These are phyloP conservation scores for Pangasius mekongensis DNA, from an alignment of 2,797 vertebrate species.

Conservation along the genomic window DNA sequence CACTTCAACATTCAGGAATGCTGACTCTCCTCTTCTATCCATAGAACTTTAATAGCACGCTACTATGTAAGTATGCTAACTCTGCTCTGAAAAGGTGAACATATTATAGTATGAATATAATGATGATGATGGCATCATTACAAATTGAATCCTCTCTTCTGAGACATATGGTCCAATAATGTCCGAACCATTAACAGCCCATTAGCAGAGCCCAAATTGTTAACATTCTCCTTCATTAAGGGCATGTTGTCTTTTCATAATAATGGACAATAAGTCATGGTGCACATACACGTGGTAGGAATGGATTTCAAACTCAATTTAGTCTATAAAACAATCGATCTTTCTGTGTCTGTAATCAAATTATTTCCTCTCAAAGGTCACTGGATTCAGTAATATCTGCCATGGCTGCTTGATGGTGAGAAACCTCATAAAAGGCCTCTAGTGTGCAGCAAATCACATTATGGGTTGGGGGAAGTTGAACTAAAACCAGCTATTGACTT, in stretches of 20 bases:
- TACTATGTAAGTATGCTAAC: not conserved
- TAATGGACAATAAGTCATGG: conserved; percentile 50
- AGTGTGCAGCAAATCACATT: conserved; percentile 66
- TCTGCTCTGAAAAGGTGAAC: not conserved
- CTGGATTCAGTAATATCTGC: conserved; percentile 60
- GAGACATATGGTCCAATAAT: conserved; percentile 35
- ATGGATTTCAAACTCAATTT: conserved; percentile 59
- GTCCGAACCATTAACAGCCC: conserved; percentile 50
- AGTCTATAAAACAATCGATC: conserved; percentile 51
- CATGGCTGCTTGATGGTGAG: conserved; percentile 44
- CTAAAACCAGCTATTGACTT: conserved; percentile 62
- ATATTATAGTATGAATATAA: conserved; percentile 1
- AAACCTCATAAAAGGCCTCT: conserved; percentile 53
- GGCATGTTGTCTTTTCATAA: conserved; percentile 38
- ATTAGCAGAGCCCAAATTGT: conserved; percentile 39
- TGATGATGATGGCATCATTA: conserved; percentile 21
- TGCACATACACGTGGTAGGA: conserved; percentile 32
- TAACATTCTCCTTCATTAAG: conserved; percentile 49
- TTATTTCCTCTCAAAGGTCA: conserved; percentile 64
- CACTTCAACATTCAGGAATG: not conserved
- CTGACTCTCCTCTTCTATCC: not conserved
- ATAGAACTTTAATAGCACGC: not conserved
- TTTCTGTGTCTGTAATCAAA: conserved; percentile 58
- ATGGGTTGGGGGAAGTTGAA: conserved; percentile 53
- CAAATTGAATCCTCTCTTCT: conserved; percentile 26